Evolutionary conservation across 2,113 vertebrate species (phyloP), one percentile per base, ranked within the genome.

Genomic region (Neomonachus schauinslandi): DNA sequence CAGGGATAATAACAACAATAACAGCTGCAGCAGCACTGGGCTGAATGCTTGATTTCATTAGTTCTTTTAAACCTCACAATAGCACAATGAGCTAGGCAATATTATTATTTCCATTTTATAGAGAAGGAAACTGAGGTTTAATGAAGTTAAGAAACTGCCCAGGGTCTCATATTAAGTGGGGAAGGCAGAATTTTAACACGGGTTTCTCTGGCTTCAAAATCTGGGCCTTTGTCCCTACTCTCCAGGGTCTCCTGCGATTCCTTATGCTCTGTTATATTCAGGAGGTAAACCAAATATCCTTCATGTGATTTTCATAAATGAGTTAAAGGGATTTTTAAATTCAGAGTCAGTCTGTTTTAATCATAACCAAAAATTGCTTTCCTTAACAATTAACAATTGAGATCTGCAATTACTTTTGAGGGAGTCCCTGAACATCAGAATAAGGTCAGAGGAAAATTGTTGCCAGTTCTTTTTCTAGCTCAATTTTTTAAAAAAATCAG

Each of bases 401-500:
- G 80, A 61, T 98, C 89, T 91, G 81, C 57, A 98, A 53, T 98
- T 97, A 92, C 79, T 98, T 97, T 93, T 97, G 72, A 97, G 81
- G 93, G 97, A 98, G 65, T 96, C 89, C 88, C 46, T 96, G 91
- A 4, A 2, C 82, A 96, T 82, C 74, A 36, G 42, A 72, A 95
- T 82, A 95, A 97, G 87, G 79, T 93, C 94, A 95, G 59, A 98
- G 77, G 86, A 98, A 96, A 96, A 95, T 80, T 98, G 97, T 96
- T 94, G 33, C 15, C n/a, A 97, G 33, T 76, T 85, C 86, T 92
- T 95, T 93, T 96, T 98, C 89, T 67, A 84, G 80, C 36, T 84
- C 55, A 69, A 28, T 67, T 92, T 94, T 77, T 84, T 2, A 33
- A 26, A 92, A 94, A 97, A 97, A 95, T 96, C 93, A 96, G 98